These are phyloP conservation scores for Astreopora myriophthalma DNA, from an alignment of 64 coral and sea anemone species.

Conservation along the genomic window DNA sequence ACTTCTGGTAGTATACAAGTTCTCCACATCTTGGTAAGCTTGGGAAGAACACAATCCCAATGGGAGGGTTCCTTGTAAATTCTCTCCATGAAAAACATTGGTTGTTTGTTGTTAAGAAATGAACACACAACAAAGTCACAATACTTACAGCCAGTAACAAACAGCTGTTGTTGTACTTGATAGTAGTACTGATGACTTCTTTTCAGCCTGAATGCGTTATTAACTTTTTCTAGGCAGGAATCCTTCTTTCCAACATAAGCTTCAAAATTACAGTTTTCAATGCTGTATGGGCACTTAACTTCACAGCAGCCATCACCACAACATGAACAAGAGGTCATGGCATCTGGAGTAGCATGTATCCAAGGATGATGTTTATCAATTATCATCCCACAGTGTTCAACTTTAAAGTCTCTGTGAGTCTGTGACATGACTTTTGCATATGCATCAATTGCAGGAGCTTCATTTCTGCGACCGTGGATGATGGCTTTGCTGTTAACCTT, in stretches of 20 bases:
- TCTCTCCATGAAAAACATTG: neutral
- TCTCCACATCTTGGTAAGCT: neutral
- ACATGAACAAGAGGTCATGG: neutral
- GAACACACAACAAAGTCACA: constrained; percentile 9
- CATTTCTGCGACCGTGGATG: neutral
- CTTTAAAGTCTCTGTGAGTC: neutral
- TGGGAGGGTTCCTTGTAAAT: neutral
- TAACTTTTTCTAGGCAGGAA: neutral
- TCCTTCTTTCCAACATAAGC: neutral
- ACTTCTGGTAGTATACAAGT: neutral
- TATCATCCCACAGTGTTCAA: neutral
- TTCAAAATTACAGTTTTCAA: neutral
- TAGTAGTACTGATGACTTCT: constrained; percentile 9
- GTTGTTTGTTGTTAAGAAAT: neutral
- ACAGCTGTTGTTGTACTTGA: constrained; percentile 25
- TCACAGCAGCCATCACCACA: neutral
- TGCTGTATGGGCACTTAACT: neutral
- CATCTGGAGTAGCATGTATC: constrained; percentile 7
- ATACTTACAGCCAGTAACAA: neutral
- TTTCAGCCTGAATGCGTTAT: neutral
- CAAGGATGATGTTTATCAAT: neutral
- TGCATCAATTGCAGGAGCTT: neutral
- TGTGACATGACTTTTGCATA: neutral
- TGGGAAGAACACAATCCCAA: neutral
- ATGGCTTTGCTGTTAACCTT: neutral